Conservation (phyloP, 2,888 invertebrate genomes). For the Agonopterix arenella region DNA sequence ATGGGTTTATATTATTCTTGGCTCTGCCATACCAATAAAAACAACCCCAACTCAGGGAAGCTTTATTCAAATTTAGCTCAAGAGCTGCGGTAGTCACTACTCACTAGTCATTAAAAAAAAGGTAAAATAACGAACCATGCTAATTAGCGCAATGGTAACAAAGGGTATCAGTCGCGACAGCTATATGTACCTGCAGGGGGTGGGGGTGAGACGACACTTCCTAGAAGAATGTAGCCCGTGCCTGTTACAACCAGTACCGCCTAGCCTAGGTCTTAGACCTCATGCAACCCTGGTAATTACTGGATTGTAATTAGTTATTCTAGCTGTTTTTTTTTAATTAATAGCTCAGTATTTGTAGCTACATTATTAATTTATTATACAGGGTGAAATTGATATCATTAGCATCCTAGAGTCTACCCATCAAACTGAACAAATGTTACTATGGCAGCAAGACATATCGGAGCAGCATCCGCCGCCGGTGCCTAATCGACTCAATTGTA, state of each 20-base stretch:
- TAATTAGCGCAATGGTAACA: slow-evolving; percentile 19
- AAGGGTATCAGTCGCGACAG: slow-evolving; percentile 23
- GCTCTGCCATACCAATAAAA: no score
- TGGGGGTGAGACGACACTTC: slow-evolving; percentile 25
- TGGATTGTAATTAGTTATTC: slow-evolving; percentile 34
- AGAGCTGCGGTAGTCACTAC: no score
- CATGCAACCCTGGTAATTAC: slow-evolving; percentile 39
- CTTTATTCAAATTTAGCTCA: no score
- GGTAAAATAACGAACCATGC: not conserved
- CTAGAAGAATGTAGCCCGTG: slow-evolving; percentile 38
- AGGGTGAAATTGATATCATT: no score
- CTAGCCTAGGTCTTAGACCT: slow-evolving; percentile 25
- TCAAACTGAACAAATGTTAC: no score
- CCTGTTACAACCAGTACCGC: slow-evolving; percentile 48
- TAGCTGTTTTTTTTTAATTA: not conserved
- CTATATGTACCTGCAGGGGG: not conserved
- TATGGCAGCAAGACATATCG: no score
- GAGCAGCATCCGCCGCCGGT: no score
- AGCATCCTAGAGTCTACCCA: no score
- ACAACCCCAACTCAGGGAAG: no score
- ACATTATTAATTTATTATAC: no score
- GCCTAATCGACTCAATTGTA: no score
- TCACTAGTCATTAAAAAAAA: not conserved
- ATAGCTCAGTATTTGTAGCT: not conserved
- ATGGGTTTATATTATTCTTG: no score